These are phyloP conservation scores for Apistogramma diplotaenia DNA, from an alignment of 2,113 vertebrate genomes.

Conservation along the genomic window DNA sequence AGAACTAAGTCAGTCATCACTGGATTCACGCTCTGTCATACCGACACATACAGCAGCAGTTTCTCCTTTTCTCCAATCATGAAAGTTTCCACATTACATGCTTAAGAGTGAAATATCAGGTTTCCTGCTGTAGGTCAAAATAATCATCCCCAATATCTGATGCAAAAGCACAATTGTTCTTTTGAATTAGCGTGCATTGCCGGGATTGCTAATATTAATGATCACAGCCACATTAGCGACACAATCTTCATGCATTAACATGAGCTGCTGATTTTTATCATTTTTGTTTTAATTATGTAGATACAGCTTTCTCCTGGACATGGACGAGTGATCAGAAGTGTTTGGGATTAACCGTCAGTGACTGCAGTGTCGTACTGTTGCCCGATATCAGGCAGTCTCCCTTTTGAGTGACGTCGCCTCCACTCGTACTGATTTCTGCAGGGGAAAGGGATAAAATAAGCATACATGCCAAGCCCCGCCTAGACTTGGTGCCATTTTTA, in stretches of 20 bases:
- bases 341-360: not conserved
- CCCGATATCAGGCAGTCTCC: not conserved
- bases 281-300: not conserved
- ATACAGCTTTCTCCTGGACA: not conserved
- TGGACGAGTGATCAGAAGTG: not conserved
- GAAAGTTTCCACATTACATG: slow-evolving; percentile 11
- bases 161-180: not conserved
- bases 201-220: not conserved
- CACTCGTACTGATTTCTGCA: not conserved
- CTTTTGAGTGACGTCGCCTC: not conserved
- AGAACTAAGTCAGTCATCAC: slow-evolving; percentile 13
- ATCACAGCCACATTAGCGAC: not conserved
- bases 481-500: not conserved
- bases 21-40: not conserved
- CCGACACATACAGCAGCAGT: not conserved
- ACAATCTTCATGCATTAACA: not conserved
- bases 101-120: slow-evolving; percentile 19
- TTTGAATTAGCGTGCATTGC: slow-evolving; percentile 6
- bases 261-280: not conserved
- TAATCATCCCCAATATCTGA: slow-evolving; percentile 32
- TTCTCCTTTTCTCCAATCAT: slow-evolving; percentile 21
- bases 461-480: not conserved
- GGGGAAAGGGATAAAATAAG: not conserved
- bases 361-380: not conserved
- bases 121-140: slow-evolving; percentile 47